A percentile compares a stretch with the other conserved stretches of the same genome.
Conservation (phyloP, 2,113 vertebrate genomes). For the Rostratula benghalensis region DNA sequence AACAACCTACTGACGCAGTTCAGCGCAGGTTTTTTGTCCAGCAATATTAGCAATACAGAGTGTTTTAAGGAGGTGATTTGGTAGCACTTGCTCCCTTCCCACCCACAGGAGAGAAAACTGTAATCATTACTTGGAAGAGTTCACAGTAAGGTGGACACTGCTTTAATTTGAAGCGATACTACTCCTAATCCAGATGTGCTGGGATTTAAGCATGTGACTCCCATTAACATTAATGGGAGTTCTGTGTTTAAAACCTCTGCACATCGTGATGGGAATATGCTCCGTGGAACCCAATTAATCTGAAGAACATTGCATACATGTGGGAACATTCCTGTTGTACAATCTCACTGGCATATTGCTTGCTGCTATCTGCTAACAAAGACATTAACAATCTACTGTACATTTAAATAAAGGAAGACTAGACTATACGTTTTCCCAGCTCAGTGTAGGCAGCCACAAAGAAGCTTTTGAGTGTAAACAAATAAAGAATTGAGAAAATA, state of each 20-base stretch:
- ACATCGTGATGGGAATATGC: neutral
- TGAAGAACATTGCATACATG: conserved; percentile 31
- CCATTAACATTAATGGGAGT: conserved; percentile 2
- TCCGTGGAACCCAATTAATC: conserved; percentile 20
- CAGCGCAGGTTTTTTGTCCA: neutral
- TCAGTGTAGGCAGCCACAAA: conserved; percentile 86
- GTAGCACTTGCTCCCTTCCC: neutral
- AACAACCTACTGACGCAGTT: neutral
- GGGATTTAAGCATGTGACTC: neutral
- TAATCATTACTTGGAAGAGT: neutral
- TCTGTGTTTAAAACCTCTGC: neutral
- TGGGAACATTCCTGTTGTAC: conserved; percentile 21
- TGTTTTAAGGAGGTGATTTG: neutral
- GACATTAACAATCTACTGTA: conserved; percentile 48
- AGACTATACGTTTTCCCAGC: conserved; percentile 78
- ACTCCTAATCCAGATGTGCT: neutral
- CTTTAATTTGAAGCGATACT: neutral
- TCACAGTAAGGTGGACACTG: neutral
- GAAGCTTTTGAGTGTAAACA: conserved; percentile 93
- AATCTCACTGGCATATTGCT: neutral
- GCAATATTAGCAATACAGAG: neutral
- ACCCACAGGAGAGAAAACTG: neutral
- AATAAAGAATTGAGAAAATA: conserved; percentile 97
- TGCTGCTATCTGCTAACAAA: conserved; percentile 30
- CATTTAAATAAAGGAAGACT: conserved; percentile 55